Evolutionary conservation across 2,113 vertebrate species (phyloP), one percentile per base, ranked within the genome.

Genomic region (Cololabis saira): DNA sequence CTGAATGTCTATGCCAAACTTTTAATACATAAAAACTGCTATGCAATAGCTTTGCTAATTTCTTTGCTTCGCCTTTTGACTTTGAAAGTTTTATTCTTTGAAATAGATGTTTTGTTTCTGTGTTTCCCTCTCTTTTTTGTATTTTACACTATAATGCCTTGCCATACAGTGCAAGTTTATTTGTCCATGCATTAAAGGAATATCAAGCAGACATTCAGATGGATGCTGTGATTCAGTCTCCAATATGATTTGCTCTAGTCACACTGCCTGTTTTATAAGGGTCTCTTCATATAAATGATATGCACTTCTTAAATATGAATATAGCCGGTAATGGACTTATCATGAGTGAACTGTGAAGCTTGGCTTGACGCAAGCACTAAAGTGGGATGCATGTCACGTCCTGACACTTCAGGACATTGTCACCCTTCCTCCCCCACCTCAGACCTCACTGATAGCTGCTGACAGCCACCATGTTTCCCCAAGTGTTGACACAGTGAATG

Each of bases 401-500:
- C 67, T 70, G 69, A 75, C 81, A 75, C 76, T 76, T 84, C 78
- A 72, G 75, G 68, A 76, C 83, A 76, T 64, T 81, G 87, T 83
- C 82, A 80, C 62, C 74, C 53, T 6, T 43, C 42, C 21, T 30
- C 57, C 60, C 56, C 49, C 71, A 50, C 74, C 76, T 56, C 74
- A 65, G 70, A 74, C 87, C 57, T 68, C 60, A 18, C 59, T 75
- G 81, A 88, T 80, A 62, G 61, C 73, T 16, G 12, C 72, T 90
- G 90, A 91, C 91, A 91, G 75, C 71, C 57, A 55, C 72, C 83
- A 61, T 88, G 89, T 90, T 86, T 84, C 74, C 76, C 78, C 67
- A 64, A 89, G 70, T 83, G 79, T 88, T 74, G 81, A 73, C 76
- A 85, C 77, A 76, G 79, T 73, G 79, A 54, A 85, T 79, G 82